Percentiles rank a stretch among this genome's conserved stretches.
Conservation (phyloP, 2,888 invertebrate species). For the Drosophila buzzatii region DNA sequence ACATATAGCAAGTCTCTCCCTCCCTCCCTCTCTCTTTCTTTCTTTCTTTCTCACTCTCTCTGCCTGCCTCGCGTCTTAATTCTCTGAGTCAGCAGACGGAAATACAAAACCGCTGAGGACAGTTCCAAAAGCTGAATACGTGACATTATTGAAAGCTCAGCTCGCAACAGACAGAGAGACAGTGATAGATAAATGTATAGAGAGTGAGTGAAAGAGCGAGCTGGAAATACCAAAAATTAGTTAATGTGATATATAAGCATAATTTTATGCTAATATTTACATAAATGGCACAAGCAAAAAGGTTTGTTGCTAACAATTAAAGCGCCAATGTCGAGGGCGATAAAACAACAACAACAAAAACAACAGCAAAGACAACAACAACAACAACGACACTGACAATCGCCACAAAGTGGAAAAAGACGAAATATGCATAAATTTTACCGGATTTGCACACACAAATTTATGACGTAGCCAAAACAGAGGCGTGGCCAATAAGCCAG, state of each 20-base stretch:
- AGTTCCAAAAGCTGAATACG: conserved; percentile 43
- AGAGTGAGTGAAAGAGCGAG: neutral
- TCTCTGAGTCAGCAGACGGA: conserved; percentile 63
- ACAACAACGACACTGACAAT: conserved; percentile 15
- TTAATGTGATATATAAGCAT: conserved; percentile 60
- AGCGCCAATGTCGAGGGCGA: conserved; percentile 65
- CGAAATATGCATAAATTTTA: conserved; percentile 69
- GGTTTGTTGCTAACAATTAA: conserved; percentile 55
- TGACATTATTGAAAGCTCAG: conserved; percentile 50
- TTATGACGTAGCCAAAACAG: conserved; percentile 47
- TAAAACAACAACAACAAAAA: conserved; percentile 1
- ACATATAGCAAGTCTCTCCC: conserved; percentile 10
- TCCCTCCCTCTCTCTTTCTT: neutral
- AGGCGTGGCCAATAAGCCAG: conserved; percentile 38
- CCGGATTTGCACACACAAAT: conserved; percentile 60
- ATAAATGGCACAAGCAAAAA: conserved; percentile 45
- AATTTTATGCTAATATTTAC: conserved; percentile 57
- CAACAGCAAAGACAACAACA: conserved; percentile 12
- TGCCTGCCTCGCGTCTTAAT: neutral
- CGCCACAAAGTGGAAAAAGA: conserved; percentile 48
- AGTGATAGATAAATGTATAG: neutral
- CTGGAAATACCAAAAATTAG: conserved; percentile 26
- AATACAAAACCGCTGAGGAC: conserved; percentile 48
- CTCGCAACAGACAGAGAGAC: neutral
- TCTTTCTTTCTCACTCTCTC: neutral